phyloP scores from a whole-genome alignment of 2,797 vertebrate species.

The Buphagus erythrorhynchus region DNA sequence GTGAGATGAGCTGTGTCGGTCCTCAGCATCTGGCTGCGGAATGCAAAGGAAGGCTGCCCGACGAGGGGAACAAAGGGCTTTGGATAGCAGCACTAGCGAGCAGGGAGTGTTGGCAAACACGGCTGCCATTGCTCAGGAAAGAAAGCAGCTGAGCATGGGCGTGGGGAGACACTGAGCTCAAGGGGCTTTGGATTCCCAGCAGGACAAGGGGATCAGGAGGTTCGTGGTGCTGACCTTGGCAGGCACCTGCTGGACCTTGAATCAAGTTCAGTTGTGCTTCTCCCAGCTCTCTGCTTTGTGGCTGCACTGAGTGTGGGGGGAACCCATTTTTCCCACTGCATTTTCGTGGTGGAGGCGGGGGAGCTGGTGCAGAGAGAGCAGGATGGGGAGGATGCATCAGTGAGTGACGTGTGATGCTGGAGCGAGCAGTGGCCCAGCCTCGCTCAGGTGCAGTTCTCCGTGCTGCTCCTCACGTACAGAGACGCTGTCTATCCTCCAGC shows the following conservation, averaged over 20 bases:
- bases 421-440: slow-evolving; percentile 39
- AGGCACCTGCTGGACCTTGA: not conserved
- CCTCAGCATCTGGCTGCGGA: not conserved
- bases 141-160: not conserved
- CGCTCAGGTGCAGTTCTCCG: slow-evolving; percentile 70
- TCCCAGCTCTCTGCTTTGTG: not conserved
- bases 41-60: not conserved
- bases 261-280: not conserved
- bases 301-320: not conserved
- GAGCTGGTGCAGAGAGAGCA: not conserved
- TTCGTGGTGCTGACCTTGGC: not conserved
- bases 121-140: not conserved
- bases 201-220: not conserved
- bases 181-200: not conserved
- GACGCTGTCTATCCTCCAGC: slow-evolving; percentile 68
- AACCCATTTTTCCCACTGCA: not conserved
- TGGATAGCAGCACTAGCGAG: not conserved
- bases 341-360: not conserved
- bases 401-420: slow-evolving; percentile 30
- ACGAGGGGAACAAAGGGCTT: slow-evolving; percentile 7
- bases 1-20: not conserved
- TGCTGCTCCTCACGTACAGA: slow-evolving; percentile 71
- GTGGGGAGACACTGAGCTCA: not conserved
- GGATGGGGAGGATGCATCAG: slow-evolving; percentile 21
- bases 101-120: not conserved